Evolutionary conservation across 1,140 invertebrate genomes (phyloP), one percentile per base, ranked within the genome.

Genomic region (Mizuhopecten yessoensis): DNA sequence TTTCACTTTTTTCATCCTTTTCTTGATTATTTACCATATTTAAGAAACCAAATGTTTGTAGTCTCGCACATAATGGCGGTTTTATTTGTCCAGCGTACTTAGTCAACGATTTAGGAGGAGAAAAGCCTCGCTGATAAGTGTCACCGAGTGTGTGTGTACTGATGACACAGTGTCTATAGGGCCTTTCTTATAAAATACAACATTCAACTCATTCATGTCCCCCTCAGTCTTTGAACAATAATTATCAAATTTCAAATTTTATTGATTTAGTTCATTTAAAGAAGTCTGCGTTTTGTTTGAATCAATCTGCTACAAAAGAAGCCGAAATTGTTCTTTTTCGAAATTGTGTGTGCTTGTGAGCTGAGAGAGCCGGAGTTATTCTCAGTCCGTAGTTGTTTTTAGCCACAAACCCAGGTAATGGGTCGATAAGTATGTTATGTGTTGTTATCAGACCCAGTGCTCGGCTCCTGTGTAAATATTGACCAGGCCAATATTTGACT

Each of bases 401-500:
- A n/a, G 57, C 57, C 57, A 75, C 57, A 75, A 29, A 75, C 57
- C n/a, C 57, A 29, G 23, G 39, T 91, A 88, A 91, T 88, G 87
- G 87, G 49, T 91, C 90, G 33, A 91, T 91, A 91, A 91, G 87
- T 91, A 91, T 88, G 87, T 57, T 88, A 88, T 91, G 86, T 75
- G 87, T 86, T 49, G 39, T 88, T 88, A 91, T 75, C 88, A 34
- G 45, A 34, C 90, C 34, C 34, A 89, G 86, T 87, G 42, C 33
- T 34, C n/a, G 0, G 29, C 49, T 57, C 39, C 57, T 87, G 88
- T 86, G 39, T 88, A 45, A 89, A 89, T 89, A 89, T 91, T 91
- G 88, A 89, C 88, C 49, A 23, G 33, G n/a, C 33, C 34, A 92
- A 90, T 92, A 90, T 92, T 92, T 92, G 87, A 88, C 89, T 92